A percentile compares a stretch with the other conserved stretches of the same genome.
These are phyloP conservation scores for Diarsia dahlii DNA, from an alignment of 2,888 invertebrate genomes.

Conservation along the genomic window DNA sequence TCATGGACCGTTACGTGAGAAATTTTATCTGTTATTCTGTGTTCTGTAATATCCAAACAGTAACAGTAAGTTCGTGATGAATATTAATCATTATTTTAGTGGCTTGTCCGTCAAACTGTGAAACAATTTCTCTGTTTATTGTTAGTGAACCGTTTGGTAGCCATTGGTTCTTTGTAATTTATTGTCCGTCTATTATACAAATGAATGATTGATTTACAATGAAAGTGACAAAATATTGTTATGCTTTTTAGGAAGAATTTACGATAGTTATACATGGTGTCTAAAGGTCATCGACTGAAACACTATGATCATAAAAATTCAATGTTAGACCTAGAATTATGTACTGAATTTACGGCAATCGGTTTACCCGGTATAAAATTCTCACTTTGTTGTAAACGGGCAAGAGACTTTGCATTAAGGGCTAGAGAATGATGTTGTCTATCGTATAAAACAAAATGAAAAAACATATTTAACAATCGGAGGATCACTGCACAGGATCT, in stretches of 20 bases:
- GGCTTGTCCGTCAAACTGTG: conserved; percentile 51
- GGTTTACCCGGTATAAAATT: not conserved
- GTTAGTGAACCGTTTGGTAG: conserved; percentile 25
- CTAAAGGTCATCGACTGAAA: not conserved
- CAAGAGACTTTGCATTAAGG: too few species aligned
- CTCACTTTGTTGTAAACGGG: not conserved
- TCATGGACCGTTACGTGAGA: conserved; percentile 71
- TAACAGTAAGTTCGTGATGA: conserved; percentile 46
- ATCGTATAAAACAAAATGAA: too few species aligned
- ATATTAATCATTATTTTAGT: conserved; percentile 59
- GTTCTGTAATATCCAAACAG: conserved; percentile 62
- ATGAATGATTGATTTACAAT: not conserved
- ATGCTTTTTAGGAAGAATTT: not conserved
- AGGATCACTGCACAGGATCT: too few species aligned
- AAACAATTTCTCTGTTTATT: conserved; percentile 47
- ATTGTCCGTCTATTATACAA: conserved; percentile 4
- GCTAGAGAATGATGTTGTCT: too few species aligned
- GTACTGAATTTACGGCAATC: not conserved
- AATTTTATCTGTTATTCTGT: conserved; percentile 75
- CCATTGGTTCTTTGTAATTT: conserved; percentile 4
- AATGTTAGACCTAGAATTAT: not conserved
- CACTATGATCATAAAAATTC: not conserved
- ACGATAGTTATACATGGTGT: not conserved
- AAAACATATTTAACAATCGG: too few species aligned
- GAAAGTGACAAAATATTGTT: not conserved